Percentiles rank a stretch among this genome's conserved stretches.
Evolutionary conservation across 2,797 vertebrate species (phyloP).

Genomic region (Rhinatrema bivittatum): DNA sequence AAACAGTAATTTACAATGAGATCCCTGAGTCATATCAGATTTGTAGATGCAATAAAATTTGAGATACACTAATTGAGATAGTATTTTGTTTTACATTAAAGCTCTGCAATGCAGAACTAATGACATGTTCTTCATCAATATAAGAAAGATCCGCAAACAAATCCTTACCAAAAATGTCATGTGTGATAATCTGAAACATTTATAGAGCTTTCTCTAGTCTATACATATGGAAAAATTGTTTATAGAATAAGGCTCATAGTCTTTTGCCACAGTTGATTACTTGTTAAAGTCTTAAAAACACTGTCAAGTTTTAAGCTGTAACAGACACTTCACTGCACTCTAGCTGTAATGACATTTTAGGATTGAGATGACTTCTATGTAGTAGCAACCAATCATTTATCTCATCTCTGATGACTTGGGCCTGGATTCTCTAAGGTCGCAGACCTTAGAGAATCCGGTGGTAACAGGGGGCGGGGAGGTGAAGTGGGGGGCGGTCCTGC

Average conservation of each 20-base stretch:
- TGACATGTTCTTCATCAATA: too few species aligned
- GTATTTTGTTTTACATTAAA: too few species aligned
- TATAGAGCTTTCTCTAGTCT: background rate
- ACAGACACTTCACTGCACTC: too few species aligned
- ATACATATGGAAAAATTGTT: background rate
- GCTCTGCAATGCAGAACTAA: too few species aligned
- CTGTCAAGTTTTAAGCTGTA: background rate
- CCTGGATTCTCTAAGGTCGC: too few species aligned
- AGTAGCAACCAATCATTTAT: background rate
- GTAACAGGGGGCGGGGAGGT: too few species aligned
- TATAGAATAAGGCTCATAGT: background rate
- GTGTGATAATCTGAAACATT: too few species aligned
- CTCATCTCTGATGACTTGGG: constrained; percentile 14
- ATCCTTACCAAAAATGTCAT: too few species aligned
- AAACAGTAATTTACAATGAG: background rate
- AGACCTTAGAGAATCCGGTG: too few species aligned
- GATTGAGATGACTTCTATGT: background rate
- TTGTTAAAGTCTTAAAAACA: background rate
- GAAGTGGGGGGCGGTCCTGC: too few species aligned
- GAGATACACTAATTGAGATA: background rate
- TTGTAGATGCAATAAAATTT: background rate
- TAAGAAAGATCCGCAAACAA: too few species aligned
- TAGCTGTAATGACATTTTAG: background rate
- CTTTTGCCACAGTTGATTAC: too few species aligned
- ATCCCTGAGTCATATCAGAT: background rate